Conservation (phyloP, 2,888 invertebrate species). For the Lepetodrilus schrolli region DNA sequence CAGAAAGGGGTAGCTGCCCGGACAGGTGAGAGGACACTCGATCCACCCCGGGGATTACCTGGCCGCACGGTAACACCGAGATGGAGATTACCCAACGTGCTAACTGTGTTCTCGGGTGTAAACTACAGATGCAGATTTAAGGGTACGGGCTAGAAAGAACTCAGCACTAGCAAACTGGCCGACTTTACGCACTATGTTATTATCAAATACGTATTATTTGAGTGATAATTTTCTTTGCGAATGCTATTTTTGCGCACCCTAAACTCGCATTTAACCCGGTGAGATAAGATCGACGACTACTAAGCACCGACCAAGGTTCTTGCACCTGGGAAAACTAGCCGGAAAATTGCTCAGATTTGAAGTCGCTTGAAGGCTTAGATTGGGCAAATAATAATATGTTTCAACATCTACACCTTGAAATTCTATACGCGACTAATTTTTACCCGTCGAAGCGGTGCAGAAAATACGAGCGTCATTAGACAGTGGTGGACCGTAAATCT, state of each 20-base stretch:
- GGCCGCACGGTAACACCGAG: not conserved
- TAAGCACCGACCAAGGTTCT: slow-evolving; percentile 1
- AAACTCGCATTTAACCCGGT: slow-evolving; percentile 18
- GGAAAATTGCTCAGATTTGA: slow-evolving; percentile 26
- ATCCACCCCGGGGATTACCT: not conserved
- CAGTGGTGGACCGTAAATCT: slow-evolving; percentile 14
- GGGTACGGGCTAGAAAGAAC: not conserved
- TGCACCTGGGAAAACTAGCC: slow-evolving; percentile 20
- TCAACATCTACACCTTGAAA: slow-evolving; percentile 39
- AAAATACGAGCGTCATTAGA: slow-evolving; percentile 39
- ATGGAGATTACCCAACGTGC: slow-evolving; percentile 7
- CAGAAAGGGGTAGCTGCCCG: not conserved
- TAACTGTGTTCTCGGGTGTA: not conserved
- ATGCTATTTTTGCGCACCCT: not conserved
- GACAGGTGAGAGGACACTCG: slow-evolving; percentile 14
- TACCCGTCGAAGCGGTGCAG: slow-evolving; percentile 29
- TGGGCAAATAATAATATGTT: slow-evolving; percentile 35
- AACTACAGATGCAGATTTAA: not conserved
- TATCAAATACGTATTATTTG: not conserved
- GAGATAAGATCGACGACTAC: slow-evolving; percentile 8
- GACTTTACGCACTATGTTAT: not conserved
- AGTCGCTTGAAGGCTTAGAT: slow-evolving; percentile 22
- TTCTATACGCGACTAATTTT: slow-evolving; percentile 33
- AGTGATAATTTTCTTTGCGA: not conserved
- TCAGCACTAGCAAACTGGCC: not conserved